Evolutionary conservation across 64 coral and sea anemone genomes (phyloP).

Genomic region (Montipora foliosa): DNA sequence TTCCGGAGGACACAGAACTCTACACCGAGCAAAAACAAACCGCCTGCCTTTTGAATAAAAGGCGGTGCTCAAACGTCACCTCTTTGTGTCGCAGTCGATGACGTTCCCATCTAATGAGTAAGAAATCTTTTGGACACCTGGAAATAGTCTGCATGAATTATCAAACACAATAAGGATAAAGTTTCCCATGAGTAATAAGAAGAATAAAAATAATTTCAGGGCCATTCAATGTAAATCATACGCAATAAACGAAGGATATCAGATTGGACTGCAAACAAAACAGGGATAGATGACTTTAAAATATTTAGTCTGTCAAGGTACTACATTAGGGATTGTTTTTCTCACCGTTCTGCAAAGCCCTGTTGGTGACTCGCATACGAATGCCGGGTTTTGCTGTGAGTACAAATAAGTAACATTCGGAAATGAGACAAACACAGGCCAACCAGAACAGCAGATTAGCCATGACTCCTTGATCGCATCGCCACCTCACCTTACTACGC

Average conservation of each 20-base stretch:
- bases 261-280: too few species aligned
- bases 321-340: background rate
- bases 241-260: background rate
- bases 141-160: too few species aligned
- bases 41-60: too few species aligned
- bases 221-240: background rate
- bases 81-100: too few species aligned
- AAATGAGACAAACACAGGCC: background rate
- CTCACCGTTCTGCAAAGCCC: constrained; percentile 21
- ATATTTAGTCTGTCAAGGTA: background rate
- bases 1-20: too few species aligned
- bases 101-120: too few species aligned
- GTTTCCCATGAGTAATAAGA: too few species aligned
- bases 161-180: too few species aligned
- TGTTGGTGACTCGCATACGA: constrained; percentile 19
- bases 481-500: background rate
- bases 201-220: background rate
- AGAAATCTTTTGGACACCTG: too few species aligned
- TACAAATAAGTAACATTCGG: background rate
- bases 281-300: background rate
- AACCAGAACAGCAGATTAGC: background rate
- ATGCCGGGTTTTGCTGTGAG: constrained; percentile 9
- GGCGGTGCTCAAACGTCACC: too few species aligned
- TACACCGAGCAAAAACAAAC: too few species aligned
- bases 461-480: background rate